phyloP scores from a whole-genome alignment of 2,888 invertebrate genomes.

The Capitulum mitella region DNA sequence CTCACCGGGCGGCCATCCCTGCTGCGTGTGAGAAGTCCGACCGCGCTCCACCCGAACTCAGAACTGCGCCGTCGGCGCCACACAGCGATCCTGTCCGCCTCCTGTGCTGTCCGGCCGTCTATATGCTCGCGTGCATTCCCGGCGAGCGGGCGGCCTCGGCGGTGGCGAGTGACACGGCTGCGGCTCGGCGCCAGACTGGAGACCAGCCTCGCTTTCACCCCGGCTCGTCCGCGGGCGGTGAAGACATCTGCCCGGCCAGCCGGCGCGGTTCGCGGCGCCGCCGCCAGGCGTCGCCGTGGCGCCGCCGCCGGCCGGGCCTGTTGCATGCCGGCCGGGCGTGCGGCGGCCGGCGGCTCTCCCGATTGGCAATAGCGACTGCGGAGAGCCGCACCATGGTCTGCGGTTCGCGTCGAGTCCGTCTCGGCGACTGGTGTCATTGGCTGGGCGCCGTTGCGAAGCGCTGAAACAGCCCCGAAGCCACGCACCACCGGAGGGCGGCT shows the following conservation, averaged over 20 bases:
- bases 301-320: background rate
- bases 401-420: too few relatives aligned
- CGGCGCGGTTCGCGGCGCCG: background rate
- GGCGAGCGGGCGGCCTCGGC: background rate
- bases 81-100: background rate
- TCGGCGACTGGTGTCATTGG: too few relatives aligned
- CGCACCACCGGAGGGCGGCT: too few relatives aligned
- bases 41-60: too few relatives aligned
- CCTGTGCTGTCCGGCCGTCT: too few relatives aligned
- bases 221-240: background rate
- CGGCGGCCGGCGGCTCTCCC: too few relatives aligned
- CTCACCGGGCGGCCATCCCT: background rate
- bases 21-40: background rate
- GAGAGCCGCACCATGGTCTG: too few relatives aligned
- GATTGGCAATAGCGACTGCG: too few relatives aligned
- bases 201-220: conserved; percentile 1
- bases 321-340: background rate
- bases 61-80: background rate
- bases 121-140: background rate
- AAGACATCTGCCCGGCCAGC: background rate
- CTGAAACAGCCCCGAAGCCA: too few relatives aligned
- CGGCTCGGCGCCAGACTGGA: background rate
- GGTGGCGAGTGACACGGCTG: background rate
- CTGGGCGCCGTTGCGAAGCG: too few relatives aligned
- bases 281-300: background rate